These are phyloP conservation scores for Phortica magna DNA, from an alignment of 2,888 invertebrate species.

Conservation along the genomic window DNA sequence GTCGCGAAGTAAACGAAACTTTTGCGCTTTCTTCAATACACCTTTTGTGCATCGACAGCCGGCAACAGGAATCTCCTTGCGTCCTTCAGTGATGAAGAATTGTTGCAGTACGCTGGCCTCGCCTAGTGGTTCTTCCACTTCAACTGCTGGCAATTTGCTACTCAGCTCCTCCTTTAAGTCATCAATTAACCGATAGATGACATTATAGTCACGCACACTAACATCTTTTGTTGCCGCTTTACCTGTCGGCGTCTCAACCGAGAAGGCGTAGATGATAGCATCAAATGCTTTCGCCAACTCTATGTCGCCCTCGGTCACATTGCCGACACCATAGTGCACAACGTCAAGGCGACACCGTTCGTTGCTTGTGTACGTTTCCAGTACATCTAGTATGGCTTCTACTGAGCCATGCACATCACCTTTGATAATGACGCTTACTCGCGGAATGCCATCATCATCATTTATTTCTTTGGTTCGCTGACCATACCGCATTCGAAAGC, in stretches of 20 bases:
- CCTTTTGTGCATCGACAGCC: constrained; percentile 93
- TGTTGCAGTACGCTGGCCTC: constrained; percentile 91
- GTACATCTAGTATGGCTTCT: constrained; percentile 94
- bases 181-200: constrained; percentile 96
- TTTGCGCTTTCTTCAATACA: constrained; percentile 82
- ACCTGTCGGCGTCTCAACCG: constrained; percentile 81
- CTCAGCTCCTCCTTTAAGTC: constrained; percentile 90
- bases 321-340: constrained; percentile 94
- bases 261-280: constrained; percentile 93
- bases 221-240: constrained; percentile 78
- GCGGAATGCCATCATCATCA: constrained; percentile 80
- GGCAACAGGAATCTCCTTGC: constrained; percentile 90
- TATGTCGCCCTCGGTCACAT: constrained; percentile 89
- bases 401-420: constrained; percentile 98
- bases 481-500: constrained; percentile 80
- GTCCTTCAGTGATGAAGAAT: constrained; percentile 89
- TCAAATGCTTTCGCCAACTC: constrained; percentile 87
- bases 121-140: constrained; percentile 88
- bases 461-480: constrained; percentile 81
- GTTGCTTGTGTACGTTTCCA: constrained; percentile 90
- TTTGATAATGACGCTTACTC: constrained; percentile 83
- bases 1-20: constrained; percentile 84
- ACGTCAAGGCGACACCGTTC: constrained; percentile 88
- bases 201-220: constrained; percentile 85
- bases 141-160: constrained; percentile 83